Evolutionary conservation across 2,113 vertebrate species (phyloP).

Genomic region (Campylomormyrus tamandua): DNA sequence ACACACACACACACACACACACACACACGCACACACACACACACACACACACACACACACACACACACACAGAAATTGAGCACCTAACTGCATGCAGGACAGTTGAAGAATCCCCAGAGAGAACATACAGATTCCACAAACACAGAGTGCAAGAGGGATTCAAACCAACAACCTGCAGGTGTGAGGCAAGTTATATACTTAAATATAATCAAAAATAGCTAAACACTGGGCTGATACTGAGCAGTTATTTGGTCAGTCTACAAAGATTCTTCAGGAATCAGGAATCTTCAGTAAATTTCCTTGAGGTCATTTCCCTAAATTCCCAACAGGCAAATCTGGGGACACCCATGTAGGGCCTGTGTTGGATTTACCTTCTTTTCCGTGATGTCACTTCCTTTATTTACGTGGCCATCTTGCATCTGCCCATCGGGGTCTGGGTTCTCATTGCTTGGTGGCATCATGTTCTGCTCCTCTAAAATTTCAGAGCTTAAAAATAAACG

Average conservation of each 20-base stretch:
- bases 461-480: slow-evolving; percentile 14
- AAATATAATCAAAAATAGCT: not conserved
- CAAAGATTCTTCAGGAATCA: not conserved
- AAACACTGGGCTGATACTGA: not conserved
- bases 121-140: not conserved
- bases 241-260: not conserved
- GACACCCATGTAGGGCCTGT: not conserved
- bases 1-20: not conserved
- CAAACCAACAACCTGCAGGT: not conserved
- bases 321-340: not conserved
- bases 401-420: slow-evolving; percentile 14
- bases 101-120: not conserved
- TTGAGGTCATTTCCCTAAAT: not conserved
- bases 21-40: too few relatives aligned
- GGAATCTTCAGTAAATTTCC: not conserved
- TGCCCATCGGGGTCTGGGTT: not conserved
- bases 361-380: slow-evolving; percentile 66
- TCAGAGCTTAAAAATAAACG: slow-evolving; percentile 41
- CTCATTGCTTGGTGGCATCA: slow-evolving; percentile 10
- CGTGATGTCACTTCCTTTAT: slow-evolving; percentile 45
- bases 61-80: not conserved
- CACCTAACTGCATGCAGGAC: not conserved
- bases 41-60: not conserved
- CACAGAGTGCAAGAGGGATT: not conserved
- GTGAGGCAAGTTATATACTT: not conserved